Conservation (phyloP, 2,113 vertebrate genomes). For the Sceloporus tristichus region DNA sequence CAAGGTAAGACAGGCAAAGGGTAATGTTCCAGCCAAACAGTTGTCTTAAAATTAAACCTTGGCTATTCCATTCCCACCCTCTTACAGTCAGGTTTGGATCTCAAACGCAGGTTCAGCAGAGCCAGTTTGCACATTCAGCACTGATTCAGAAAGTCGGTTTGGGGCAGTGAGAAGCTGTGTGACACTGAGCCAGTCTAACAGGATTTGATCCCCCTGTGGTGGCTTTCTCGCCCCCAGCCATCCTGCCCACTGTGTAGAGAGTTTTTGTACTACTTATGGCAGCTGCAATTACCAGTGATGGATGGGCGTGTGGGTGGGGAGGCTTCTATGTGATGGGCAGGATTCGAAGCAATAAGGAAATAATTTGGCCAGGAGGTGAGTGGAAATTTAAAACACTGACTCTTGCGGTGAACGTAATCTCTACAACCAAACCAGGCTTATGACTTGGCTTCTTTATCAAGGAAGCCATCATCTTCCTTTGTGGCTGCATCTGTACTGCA, state of each 20-base stretch:
- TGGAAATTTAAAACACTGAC: neutral
- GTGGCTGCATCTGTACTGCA: too few relatives aligned
- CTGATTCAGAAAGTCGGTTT: neutral
- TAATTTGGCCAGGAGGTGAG: neutral
- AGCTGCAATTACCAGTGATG: neutral
- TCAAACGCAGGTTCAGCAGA: neutral
- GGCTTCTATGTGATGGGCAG: neutral
- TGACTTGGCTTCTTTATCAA: neutral
- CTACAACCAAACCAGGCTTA: neutral
- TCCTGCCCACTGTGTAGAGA: neutral
- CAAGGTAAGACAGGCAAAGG: too few relatives aligned
- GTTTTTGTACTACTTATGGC: neutral
- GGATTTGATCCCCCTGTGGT: neutral
- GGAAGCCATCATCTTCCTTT: neutral
- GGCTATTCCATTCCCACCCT: too few relatives aligned
- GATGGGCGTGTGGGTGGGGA: neutral
- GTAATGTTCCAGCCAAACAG: too few relatives aligned
- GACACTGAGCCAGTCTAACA: neutral
- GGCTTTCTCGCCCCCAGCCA: neutral
- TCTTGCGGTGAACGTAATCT: neutral
- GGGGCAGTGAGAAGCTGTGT: neutral
- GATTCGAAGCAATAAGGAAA: neutral
- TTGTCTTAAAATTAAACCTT: too few relatives aligned
- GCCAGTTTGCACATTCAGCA: neutral
- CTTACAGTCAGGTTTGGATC: too few relatives aligned